These are phyloP conservation scores for Drosophila sucinea DNA, from an alignment of 1,140 invertebrate species.

Conservation along the genomic window DNA sequence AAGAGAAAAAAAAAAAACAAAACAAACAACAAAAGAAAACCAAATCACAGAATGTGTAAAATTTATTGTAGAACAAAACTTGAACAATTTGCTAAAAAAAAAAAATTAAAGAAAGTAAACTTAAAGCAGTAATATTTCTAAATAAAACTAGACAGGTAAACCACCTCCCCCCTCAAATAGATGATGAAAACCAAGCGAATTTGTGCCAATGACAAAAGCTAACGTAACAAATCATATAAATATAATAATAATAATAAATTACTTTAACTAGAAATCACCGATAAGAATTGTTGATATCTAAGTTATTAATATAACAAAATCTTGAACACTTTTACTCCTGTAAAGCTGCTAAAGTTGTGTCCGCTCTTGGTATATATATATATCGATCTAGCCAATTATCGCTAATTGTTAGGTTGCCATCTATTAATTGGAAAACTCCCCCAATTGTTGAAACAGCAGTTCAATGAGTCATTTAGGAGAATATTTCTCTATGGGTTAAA, in stretches of 20 bases:
- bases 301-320: not conserved
- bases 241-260: constrained; percentile 18
- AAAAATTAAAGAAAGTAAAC: constrained; percentile 7
- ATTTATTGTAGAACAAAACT: constrained; percentile 55
- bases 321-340: not conserved
- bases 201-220: constrained; percentile 67
- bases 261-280: constrained; percentile 32
- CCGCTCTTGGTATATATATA: no score
- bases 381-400: no score
- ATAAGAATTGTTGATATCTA: constrained; percentile 14
- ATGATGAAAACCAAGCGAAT: constrained; percentile 49
- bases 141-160: constrained; percentile 21
- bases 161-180: constrained; percentile 19
- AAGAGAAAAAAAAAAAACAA: constrained; percentile 43
- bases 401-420: no score
- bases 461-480: no score
- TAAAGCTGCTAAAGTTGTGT: no score
- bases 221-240: constrained; percentile 17
- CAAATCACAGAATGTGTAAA: constrained; percentile 58
- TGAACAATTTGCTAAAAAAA: constrained; percentile 15
- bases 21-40: constrained; percentile 61
- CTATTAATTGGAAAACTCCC: no score
- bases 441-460: no score
- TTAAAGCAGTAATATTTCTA: constrained; percentile 13
- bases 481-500: no score